These are phyloP conservation scores for Raja brachyura DNA, from an alignment of 2,113 vertebrate genomes.

Conservation along the genomic window DNA sequence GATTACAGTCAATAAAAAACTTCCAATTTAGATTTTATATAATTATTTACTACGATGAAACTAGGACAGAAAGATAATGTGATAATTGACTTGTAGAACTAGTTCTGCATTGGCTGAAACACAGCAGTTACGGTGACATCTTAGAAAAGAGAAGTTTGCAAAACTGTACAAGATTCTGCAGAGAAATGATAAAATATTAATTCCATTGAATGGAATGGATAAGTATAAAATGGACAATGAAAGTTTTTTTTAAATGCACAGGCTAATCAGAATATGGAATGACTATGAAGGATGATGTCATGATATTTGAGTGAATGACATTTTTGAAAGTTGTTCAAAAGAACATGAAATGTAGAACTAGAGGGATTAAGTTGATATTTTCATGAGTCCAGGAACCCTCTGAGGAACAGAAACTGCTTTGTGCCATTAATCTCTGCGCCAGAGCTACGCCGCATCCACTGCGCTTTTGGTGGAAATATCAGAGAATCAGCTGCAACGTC, in stretches of 20 bases:
- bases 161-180: not conserved
- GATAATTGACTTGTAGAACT: conserved; percentile 1
- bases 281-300: not conserved
- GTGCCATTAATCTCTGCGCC: not conserved
- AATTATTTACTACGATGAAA: not conserved
- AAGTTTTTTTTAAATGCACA: not conserved
- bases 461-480: not conserved
- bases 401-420: not conserved
- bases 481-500: not conserved
- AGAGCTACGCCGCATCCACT: not conserved
- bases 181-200: not conserved
- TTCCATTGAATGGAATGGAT: not conserved
- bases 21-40: not conserved
- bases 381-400: not conserved
- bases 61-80: not conserved
- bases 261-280: not conserved
- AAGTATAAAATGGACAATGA: not conserved
- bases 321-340: not conserved
- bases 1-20: not conserved
- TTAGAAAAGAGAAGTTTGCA: not conserved
- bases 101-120: not conserved
- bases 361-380: not conserved
- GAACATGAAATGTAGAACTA: not conserved
- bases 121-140: not conserved
- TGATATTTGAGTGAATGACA: not conserved